Percentiles rank a stretch among this genome's conserved stretches.
phyloP scores from a whole-genome alignment of 2,888 invertebrate genomes.

The Crocallis elinguaria region DNA sequence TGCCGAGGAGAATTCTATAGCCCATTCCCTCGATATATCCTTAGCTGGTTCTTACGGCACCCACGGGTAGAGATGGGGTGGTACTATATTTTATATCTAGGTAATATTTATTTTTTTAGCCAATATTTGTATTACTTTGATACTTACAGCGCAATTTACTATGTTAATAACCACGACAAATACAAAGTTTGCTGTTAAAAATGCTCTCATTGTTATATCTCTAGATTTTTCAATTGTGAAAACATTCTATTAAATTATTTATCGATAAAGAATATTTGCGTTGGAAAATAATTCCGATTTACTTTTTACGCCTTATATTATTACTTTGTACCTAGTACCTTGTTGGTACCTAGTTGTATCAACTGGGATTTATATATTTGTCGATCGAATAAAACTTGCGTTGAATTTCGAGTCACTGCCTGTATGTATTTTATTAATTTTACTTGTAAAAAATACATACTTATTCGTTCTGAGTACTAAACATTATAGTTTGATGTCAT shows the following conservation, averaged over 20 bases:
- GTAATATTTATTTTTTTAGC: no score
- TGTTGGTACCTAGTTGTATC: background rate
- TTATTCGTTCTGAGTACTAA: no score
- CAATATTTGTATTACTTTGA: background rate
- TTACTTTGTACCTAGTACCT: no score
- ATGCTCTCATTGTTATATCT: conserved; percentile 23
- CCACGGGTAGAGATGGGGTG: no score
- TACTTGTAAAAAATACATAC: no score
- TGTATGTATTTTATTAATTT: no score
- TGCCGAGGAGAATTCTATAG: no score
- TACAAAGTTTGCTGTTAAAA: conserved; percentile 12
- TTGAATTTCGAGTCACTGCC: background rate
- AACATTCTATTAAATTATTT: conserved; percentile 16
- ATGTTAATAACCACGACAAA: conserved; percentile 13
- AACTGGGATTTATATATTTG: background rate
- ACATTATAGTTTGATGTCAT: no score
- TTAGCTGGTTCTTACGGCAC: no score
- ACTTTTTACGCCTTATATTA: background rate
- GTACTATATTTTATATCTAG: no score
- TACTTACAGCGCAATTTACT: conserved; percentile 28
- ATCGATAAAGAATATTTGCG: background rate
- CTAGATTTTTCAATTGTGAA: conserved; percentile 10
- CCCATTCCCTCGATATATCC: no score
- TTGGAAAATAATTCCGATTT: background rate
- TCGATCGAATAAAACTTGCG: background rate